Evolutionary conservation across 2,113 vertebrate species (phyloP).

Genomic region (Chrysochloris asiatica): DNA sequence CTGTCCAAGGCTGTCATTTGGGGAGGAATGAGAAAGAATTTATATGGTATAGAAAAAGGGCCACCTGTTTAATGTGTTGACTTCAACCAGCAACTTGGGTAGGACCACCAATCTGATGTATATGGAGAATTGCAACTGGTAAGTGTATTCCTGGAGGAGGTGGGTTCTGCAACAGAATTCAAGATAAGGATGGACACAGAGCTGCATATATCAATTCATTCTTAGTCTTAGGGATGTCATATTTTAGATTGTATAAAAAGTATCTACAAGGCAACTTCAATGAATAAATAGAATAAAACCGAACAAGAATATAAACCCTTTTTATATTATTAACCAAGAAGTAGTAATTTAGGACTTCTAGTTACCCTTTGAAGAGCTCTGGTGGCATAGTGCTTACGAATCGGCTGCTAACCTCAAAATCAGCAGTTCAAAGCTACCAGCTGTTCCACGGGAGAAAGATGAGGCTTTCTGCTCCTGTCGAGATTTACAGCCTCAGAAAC

Average conservation of each 20-base stretch:
- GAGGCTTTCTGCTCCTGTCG: no score
- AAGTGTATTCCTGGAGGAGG: background rate
- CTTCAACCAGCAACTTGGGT: background rate
- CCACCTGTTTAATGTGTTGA: no score
- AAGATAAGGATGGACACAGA: background rate
- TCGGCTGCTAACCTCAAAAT: no score
- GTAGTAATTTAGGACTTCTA: background rate
- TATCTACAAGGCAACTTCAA: background rate
- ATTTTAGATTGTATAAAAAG: background rate
- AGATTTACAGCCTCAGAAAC: no score
- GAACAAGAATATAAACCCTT: background rate
- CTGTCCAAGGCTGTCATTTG: background rate
- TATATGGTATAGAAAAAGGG: no score
- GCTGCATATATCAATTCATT: background rate
- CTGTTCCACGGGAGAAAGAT: no score
- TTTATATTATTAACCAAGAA: background rate
- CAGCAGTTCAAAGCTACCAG: no score
- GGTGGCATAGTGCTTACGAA: no score
- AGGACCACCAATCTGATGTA: background rate
- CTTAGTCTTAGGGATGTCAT: slow-evolving; percentile 11
- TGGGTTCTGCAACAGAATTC: slow-evolving; percentile 13
- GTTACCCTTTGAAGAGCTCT: no score
- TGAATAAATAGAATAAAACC: slow-evolving; percentile 14
- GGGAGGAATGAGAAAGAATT: no score
- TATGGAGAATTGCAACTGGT: background rate